A percentile compares a stretch with the other conserved stretches of the same genome.
Conservation (phyloP, 1,140 invertebrate genomes). For the Heliconius hermathena region DNA sequence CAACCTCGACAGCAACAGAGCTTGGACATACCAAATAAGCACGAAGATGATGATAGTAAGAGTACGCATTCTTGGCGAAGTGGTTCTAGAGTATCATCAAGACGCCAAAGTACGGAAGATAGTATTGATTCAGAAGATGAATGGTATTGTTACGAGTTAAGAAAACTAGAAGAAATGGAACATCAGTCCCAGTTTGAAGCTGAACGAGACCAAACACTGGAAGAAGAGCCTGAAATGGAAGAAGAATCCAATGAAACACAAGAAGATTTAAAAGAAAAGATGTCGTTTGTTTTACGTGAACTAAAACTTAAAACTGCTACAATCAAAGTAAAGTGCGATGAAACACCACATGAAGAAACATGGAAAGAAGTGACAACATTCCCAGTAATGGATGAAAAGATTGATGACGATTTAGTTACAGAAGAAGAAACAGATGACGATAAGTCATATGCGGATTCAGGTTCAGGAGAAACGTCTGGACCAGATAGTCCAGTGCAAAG, state of each 20-base stretch:
- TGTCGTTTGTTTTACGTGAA: conserved; percentile 89
- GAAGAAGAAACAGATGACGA: conserved; percentile 76
- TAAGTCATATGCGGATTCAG: conserved; percentile 76
- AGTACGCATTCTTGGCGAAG: conserved; percentile 94
- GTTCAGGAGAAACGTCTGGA: conserved; percentile 92
- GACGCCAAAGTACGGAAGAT: conserved; percentile 95
- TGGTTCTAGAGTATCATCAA: conserved; percentile 91
- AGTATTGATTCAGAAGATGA: conserved; percentile 96
- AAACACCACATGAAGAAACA: conserved; percentile 64
- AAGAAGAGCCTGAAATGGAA: conserved; percentile 83
- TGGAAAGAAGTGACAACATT: conserved; percentile 80
- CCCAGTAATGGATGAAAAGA: conserved; percentile 63
- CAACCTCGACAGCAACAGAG: conserved; percentile 88
- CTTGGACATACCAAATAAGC: conserved; percentile 89
- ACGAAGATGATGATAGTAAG: conserved; percentile 91
- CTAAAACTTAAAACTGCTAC: conserved; percentile 85
- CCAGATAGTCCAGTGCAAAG: conserved; percentile 90
- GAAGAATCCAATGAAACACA: conserved; percentile 82
- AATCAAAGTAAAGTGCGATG: conserved; percentile 74
- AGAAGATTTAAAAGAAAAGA: conserved; percentile 88
- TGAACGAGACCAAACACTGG: conserved; percentile 83
- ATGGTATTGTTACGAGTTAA: conserved; percentile 94
- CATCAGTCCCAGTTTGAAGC: conserved; percentile 86
- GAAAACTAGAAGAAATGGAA: conserved; percentile 93
- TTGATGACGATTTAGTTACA: conserved; percentile 50